Conservation (phyloP, 2,797 vertebrate genomes). For the Megalops cyprinoides region DNA sequence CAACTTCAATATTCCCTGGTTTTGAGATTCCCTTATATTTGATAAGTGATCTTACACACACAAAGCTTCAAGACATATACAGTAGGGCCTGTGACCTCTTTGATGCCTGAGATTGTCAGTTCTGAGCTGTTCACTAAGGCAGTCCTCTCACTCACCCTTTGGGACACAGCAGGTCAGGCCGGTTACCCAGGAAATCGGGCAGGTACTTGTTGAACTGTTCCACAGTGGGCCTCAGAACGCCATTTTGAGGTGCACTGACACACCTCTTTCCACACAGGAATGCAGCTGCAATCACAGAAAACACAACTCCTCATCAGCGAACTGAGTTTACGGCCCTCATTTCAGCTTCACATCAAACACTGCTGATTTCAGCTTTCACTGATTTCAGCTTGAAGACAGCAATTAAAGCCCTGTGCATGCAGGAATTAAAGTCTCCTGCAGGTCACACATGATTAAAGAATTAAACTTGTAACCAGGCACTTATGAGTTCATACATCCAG, state of each 20-base stretch:
- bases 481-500: too few species aligned
- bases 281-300: conserved; percentile 28
- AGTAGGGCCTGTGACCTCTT: neutral
- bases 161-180: conserved; percentile 83
- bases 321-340: neutral
- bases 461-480: too few species aligned
- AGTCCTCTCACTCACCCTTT: conserved; percentile 81
- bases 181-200: conserved; percentile 81
- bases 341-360: too few species aligned
- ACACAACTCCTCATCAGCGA: neutral
- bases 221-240: conserved; percentile 65
- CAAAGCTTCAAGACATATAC: too few species aligned
- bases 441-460: neutral
- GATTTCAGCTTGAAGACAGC: too few species aligned
- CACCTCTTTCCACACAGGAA: conserved; percentile 65
- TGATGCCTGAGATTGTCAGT: neutral
- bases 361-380: too few species aligned
- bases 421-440: neutral
- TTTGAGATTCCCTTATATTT: too few species aligned
- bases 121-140: neutral
- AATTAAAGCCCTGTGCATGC: too few species aligned
- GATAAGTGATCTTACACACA: too few species aligned
- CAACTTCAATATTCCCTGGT: too few species aligned
- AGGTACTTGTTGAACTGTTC: conserved; percentile 79
- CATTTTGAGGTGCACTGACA: fast-evolving